Percentiles rank a stretch among this genome's conserved stretches.
Evolutionary conservation across 2,888 invertebrate species (phyloP).

Genomic region (Geophilus truncorum): DNA sequence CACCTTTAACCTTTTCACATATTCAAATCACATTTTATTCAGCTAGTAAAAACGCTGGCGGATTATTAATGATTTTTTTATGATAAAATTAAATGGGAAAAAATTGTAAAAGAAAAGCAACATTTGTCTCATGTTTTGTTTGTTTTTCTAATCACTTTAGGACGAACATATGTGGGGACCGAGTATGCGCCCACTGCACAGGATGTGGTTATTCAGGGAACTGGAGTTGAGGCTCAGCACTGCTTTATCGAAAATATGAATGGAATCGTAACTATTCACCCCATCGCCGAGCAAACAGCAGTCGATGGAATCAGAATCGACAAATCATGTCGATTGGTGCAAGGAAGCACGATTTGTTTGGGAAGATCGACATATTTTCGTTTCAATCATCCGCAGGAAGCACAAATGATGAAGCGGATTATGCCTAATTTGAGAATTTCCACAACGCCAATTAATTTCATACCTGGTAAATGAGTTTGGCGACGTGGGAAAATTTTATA

Average conservation of each 20-base stretch:
- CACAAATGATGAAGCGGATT: conserved; percentile 77
- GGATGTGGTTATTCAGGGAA: conserved; percentile 78
- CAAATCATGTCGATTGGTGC: conserved; percentile 68
- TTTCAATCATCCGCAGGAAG: conserved; percentile 88
- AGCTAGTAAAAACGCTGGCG: neutral
- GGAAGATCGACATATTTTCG: conserved; percentile 86
- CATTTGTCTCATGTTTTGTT: too few relatives aligned
- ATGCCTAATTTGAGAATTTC: conserved; percentile 70
- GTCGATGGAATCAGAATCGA: conserved; percentile 70
- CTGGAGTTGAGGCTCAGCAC: conserved; percentile 76
- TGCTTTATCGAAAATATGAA: conserved; percentile 77
- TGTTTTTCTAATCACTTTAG: conserved; percentile 54
- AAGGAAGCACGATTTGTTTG: conserved; percentile 87
- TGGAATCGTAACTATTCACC: conserved; percentile 78
- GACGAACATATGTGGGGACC: conserved; percentile 73
- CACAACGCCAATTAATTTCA: conserved; percentile 70
- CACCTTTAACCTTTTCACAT: neutral
- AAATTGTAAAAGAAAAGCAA: too few relatives aligned
- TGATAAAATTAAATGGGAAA: too few relatives aligned
- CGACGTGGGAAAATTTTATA: too few relatives aligned
- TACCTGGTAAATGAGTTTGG: conserved; percentile 46
- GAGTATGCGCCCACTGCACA: conserved; percentile 58
- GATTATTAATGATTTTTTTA: neutral
- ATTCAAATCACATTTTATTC: conserved; percentile 14
- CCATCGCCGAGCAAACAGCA: conserved; percentile 61